These are phyloP conservation scores for Drosophila miranda DNA, from an alignment of 1,140 invertebrate species.

Conservation along the genomic window DNA sequence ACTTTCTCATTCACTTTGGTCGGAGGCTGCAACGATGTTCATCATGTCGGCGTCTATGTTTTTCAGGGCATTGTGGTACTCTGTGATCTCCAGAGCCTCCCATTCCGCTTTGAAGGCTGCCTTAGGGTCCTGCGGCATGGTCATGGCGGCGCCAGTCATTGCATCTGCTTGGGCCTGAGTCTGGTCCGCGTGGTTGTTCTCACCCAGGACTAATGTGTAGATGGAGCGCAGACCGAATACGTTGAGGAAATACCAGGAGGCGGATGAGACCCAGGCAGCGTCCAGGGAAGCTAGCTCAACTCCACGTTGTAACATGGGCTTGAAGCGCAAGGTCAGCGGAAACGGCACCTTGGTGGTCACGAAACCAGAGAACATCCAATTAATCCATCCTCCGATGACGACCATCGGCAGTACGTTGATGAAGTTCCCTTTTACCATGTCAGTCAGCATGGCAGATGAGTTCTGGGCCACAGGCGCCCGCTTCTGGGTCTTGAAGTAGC, in stretches of 20 bases:
- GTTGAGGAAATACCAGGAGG: conserved; percentile 99
- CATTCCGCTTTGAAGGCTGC: conserved; percentile 99
- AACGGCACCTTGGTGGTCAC: conserved; percentile 99
- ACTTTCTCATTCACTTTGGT: conserved; percentile 7
- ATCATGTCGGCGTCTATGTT: conserved; percentile 87
- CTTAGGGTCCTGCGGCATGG: conserved; percentile 98
- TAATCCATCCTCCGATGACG: conserved; percentile 99
- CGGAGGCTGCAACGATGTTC: conserved; percentile 39
- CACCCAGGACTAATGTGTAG: conserved; percentile 98
- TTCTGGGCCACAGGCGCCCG: conserved; percentile 88
- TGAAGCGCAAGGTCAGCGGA: conserved; percentile 98
- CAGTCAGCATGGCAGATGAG: conserved; percentile 92
- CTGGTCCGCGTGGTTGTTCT: conserved; percentile 99
- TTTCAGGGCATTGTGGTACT: conserved; percentile 94
- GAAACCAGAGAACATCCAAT: conserved; percentile 99
- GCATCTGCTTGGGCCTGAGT: conserved; percentile 98
- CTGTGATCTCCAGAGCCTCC: conserved; percentile 98
- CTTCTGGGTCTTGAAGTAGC: conserved; percentile 96
- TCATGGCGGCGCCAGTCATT: conserved; percentile 98
- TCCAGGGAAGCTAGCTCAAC: conserved; percentile 97
- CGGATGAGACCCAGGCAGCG: conserved; percentile 99
- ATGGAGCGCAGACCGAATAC: conserved; percentile 99
- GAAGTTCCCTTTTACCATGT: conserved; percentile 99
- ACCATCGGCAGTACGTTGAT: conserved; percentile 99
- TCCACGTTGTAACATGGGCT: conserved; percentile 99